Conservation (phyloP, 2,888 invertebrate species). For the Parthenolecanium corni region DNA sequence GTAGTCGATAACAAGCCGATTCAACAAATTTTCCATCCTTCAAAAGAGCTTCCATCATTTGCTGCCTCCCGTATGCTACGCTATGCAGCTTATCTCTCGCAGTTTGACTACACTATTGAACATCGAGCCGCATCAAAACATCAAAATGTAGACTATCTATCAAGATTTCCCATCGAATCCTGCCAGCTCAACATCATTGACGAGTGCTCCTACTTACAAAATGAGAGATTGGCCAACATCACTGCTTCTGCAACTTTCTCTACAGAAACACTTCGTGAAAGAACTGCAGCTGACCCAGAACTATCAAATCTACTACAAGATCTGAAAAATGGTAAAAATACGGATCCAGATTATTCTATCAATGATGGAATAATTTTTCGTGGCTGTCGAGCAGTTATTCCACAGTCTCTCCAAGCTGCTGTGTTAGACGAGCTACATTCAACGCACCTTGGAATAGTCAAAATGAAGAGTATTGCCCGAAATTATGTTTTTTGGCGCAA, state of each 20-base stretch:
- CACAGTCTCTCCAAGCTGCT: slow-evolving; percentile 24
- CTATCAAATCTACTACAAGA: background rate
- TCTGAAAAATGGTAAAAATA: slow-evolving; percentile 7
- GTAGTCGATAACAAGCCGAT: slow-evolving; percentile 4
- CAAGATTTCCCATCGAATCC: background rate
- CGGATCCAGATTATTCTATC: slow-evolving; percentile 23
- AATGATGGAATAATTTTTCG: slow-evolving; percentile 24
- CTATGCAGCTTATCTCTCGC: slow-evolving; percentile 25
- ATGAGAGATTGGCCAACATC: background rate
- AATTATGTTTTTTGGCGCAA: slow-evolving; percentile 34
- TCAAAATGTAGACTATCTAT: slow-evolving; percentile 12
- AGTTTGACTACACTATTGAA: slow-evolving; percentile 10
- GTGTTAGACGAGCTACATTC: slow-evolving; percentile 34
- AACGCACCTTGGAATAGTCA: slow-evolving; percentile 34
- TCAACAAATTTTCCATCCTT: slow-evolving; percentile 6
- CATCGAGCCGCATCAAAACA: background rate
- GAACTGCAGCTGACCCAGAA: background rate
- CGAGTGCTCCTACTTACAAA: background rate
- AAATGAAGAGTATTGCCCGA: slow-evolving; percentile 34
- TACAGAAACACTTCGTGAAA: slow-evolving; percentile 13
- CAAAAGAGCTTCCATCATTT: slow-evolving; percentile 2
- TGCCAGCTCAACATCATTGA: background rate
- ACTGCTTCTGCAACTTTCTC: background rate
- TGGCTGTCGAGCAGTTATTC: slow-evolving; percentile 29
- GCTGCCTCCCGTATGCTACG: slow-evolving; percentile 13